phyloP scores from a whole-genome alignment of 2,797 vertebrate genomes.

The Trachops cirrhosus region DNA sequence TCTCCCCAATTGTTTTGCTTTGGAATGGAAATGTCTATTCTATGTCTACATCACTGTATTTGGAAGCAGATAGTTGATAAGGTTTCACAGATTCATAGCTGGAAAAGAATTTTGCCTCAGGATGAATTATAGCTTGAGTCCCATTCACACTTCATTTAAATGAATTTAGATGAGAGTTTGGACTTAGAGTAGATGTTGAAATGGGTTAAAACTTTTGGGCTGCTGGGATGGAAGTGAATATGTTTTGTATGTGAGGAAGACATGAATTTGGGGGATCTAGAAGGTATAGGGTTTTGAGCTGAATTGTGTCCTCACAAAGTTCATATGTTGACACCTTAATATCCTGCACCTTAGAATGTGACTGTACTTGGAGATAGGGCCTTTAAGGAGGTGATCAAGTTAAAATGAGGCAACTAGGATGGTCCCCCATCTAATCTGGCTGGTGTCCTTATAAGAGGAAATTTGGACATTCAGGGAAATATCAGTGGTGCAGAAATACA shows the following conservation, averaged over 20 bases:
- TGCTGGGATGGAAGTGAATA: background rate
- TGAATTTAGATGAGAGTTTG: background rate
- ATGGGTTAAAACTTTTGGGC: background rate
- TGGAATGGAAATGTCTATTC: background rate
- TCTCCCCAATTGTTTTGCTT: background rate
- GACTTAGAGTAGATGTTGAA: background rate
- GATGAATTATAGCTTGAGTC: background rate
- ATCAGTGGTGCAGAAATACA: no score
- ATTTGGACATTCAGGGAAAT: background rate
- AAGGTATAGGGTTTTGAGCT: background rate
- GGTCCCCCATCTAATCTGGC: background rate
- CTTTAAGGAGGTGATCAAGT: background rate
- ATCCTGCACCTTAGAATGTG: background rate
- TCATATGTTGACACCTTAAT: background rate
- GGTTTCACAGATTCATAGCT: background rate
- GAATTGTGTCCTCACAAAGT: background rate
- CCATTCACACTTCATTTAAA: background rate
- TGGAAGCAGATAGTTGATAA: background rate
- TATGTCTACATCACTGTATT: background rate
- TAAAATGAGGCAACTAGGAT: background rate
- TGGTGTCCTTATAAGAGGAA: background rate
- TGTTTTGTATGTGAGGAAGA: background rate
- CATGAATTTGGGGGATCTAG: background rate
- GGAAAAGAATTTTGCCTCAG: background rate
- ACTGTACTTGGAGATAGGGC: background rate